Conservation (phyloP, 2,797 vertebrate genomes). For the Pipistrellus nathusii region DNA sequence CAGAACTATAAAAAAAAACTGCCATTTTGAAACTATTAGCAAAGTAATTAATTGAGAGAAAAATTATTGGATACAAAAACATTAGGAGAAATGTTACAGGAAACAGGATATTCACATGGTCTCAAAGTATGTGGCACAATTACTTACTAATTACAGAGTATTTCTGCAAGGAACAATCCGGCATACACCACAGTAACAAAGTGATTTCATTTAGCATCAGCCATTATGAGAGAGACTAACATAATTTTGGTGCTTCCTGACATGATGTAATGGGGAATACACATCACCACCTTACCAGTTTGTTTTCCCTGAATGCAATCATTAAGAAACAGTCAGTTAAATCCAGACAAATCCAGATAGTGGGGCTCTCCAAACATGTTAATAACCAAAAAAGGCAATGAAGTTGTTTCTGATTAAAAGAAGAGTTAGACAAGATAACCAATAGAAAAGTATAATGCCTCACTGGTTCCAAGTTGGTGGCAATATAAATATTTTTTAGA, state of each 20-base stretch:
- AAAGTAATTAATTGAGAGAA: background rate
- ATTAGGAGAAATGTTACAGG: background rate
- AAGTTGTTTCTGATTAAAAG: background rate
- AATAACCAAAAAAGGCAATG: background rate
- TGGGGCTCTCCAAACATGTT: background rate
- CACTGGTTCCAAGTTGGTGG: background rate
- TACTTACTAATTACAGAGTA: background rate
- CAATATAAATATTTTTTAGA: background rate
- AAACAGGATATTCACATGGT: slow-evolving; percentile 8
- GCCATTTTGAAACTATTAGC: slow-evolving; percentile 25
- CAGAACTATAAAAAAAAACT: background rate
- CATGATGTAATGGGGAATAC: background rate
- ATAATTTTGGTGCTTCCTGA: slow-evolving; percentile 24
- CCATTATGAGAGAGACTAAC: background rate
- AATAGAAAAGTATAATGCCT: background rate
- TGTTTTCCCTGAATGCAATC: background rate
- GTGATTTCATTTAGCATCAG: background rate
- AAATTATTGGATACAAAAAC: background rate
- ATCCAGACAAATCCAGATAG: slow-evolving; percentile 34
- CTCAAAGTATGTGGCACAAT: background rate
- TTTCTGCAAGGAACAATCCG: background rate
- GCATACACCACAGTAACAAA: background rate
- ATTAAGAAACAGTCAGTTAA: slow-evolving; percentile 38
- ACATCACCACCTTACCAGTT: background rate
- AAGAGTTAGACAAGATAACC: slow-evolving; percentile 23